These are phyloP conservation scores for Oscheius sp. DNA, from an alignment of 2,888 invertebrate genomes.

Conservation along the genomic window DNA sequence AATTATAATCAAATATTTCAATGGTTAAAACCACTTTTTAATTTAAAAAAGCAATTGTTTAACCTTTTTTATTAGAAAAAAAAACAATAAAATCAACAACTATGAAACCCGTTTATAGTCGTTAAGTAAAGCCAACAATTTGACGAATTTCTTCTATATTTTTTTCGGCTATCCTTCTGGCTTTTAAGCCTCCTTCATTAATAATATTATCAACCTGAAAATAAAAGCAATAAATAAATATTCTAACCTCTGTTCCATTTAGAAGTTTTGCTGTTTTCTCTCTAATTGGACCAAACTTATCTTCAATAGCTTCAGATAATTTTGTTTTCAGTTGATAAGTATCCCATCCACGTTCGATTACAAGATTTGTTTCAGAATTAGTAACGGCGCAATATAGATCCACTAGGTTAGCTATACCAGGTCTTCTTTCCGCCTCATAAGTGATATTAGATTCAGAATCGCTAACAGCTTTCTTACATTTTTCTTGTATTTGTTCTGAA, in stretches of 20 bases:
- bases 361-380: conserved; percentile 1
- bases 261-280: conserved; percentile 36
- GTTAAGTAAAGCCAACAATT: conserved; percentile 35
- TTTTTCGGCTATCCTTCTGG: conserved; percentile 39
- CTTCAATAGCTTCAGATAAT: conserved; percentile 40
- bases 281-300: conserved; percentile 36
- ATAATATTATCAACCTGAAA: conserved; percentile 45
- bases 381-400: conserved; percentile 41
- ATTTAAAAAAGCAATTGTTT: neutral
- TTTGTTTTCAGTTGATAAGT: conserved; percentile 41
- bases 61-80: conserved; percentile 17
- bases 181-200: conserved; percentile 36
- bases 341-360: conserved; percentile 34
- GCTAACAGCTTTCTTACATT: conserved; percentile 87
- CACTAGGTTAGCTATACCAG: conserved; percentile 89
- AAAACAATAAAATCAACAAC: conserved; percentile 21
- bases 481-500: conserved; percentile 75
- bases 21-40: neutral
- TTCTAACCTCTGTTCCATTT: conserved; percentile 30
- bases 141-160: conserved; percentile 39
- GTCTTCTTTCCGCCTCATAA: conserved; percentile 81
- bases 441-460: conserved; percentile 86
- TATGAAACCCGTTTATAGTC: too few species aligned
- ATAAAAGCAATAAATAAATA: neutral
- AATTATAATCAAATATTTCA: neutral